Conservation (phyloP, 2,888 invertebrate species). For the Tromatobia lineatoria region DNA sequence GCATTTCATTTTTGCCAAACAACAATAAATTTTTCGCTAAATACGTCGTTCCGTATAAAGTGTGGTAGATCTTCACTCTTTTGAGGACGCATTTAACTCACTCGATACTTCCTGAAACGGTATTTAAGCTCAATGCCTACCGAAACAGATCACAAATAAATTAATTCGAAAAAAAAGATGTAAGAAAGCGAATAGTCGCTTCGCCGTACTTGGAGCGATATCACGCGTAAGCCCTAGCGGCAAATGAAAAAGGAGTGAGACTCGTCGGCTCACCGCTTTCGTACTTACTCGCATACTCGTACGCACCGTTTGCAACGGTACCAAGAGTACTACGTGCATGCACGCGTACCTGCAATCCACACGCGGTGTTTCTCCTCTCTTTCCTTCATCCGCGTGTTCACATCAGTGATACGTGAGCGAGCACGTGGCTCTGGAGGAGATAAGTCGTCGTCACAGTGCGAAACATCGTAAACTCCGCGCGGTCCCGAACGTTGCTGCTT, state of each 20-base stretch:
- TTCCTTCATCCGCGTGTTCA: constrained; percentile 54
- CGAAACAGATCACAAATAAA: constrained; percentile 39
- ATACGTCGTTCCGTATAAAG: no score
- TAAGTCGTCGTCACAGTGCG: constrained; percentile 11
- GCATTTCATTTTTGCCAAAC: no score
- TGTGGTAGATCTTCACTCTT: no score
- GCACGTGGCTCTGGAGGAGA: constrained; percentile 14
- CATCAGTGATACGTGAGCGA: constrained; percentile 45
- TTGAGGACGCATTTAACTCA: no score
- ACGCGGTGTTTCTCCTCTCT: constrained; percentile 37
- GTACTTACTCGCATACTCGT: constrained; percentile 52
- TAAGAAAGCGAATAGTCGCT: constrained; percentile 34
- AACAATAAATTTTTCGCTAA: no score
- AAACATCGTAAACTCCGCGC: constrained; percentile 21
- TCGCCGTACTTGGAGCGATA: constrained; percentile 62
- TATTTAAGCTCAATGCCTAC: constrained; percentile 52
- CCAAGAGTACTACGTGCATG: constrained; percentile 78
- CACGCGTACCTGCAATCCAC: constrained; percentile 66
- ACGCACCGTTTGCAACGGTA: constrained; percentile 76
- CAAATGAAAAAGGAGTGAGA: constrained; percentile 55
- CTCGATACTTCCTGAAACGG: constrained; percentile 45
- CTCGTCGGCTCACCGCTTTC: constrained; percentile 39
- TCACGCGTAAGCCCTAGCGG: constrained; percentile 40
- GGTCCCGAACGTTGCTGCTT: constrained; percentile 15
- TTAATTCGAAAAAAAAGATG: constrained; percentile 29